Evolutionary conservation across 2,888 invertebrate genomes (phyloP).

Genomic region (Hyalella azteca): DNA sequence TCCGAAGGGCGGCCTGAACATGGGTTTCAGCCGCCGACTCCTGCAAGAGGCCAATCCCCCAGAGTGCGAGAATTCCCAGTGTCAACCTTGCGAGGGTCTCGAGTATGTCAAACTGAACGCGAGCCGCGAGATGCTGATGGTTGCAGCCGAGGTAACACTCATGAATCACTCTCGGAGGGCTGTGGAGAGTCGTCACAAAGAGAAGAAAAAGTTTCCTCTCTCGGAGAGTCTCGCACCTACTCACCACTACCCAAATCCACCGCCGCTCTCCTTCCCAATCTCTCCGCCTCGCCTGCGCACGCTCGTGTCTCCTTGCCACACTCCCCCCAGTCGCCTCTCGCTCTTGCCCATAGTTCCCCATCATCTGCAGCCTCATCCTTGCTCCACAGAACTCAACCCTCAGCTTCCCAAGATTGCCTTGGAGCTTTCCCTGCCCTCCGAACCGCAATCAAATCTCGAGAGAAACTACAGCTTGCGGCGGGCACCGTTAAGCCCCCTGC

Average conservation of each 20-base stretch:
- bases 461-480: slow-evolving; percentile 7
- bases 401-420: not conserved
- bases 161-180: slow-evolving; percentile 47
- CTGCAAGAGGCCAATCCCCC: slow-evolving; percentile 65
- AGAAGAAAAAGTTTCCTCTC: slow-evolving; percentile 42
- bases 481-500: not conserved
- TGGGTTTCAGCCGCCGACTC: slow-evolving; percentile 72
- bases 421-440: not conserved
- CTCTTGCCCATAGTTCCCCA: not conserved
- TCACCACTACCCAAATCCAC: slow-evolving; percentile 38
- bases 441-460: not conserved
- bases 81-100: slow-evolving; percentile 39
- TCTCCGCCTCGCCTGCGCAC: slow-evolving; percentile 3
- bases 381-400: not conserved
- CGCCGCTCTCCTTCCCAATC: not conserved
- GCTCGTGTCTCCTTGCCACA: slow-evolving; percentile 46
- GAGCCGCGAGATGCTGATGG: slow-evolving; percentile 55
- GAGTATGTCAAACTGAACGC: slow-evolving; percentile 58
- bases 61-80: slow-evolving; percentile 7
- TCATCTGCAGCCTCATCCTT: slow-evolving; percentile 1
- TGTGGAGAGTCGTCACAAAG: not conserved
- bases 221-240: slow-evolving; percentile 9
- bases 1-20: slow-evolving; percentile 79
- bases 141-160: slow-evolving; percentile 53
- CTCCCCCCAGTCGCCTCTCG: slow-evolving; percentile 27